Evolutionary conservation across 2,113 vertebrate genomes (phyloP).

Genomic region (Hepsetus odoe): DNA sequence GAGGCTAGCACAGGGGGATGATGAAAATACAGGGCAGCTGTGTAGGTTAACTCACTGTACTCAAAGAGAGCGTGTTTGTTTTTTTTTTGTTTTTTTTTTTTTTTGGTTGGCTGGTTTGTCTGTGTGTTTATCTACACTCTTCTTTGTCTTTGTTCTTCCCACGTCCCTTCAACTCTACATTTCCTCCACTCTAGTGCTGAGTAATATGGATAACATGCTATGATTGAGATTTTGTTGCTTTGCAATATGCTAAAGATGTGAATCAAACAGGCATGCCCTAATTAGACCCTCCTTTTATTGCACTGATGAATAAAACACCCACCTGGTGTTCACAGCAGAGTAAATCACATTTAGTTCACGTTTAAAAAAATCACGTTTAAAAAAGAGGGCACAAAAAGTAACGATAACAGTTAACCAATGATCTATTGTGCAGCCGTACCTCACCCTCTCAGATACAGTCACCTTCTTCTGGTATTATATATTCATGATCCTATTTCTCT

Average conservation of each 20-base stretch:
- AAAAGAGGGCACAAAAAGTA: too few relatives aligned
- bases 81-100: neutral
- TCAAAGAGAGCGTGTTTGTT: neutral
- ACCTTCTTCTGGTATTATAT: neutral
- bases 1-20: conserved; percentile 10
- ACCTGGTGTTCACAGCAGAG: too few relatives aligned
- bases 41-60: neutral
- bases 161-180: too few relatives aligned
- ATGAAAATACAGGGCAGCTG: conserved; percentile 3
- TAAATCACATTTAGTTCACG: too few relatives aligned
- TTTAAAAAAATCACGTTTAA: too few relatives aligned
- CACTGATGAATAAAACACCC: too few relatives aligned
- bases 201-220: neutral
- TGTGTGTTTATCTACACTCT: neutral
- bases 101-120: too few relatives aligned
- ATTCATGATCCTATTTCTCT: neutral
- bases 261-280: too few relatives aligned
- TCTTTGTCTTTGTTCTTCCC: neutral
- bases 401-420: too few relatives aligned
- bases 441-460: too few relatives aligned
- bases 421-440: neutral
- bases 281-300: too few relatives aligned
- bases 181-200: neutral
- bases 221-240: neutral
- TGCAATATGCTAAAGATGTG: neutral